These are phyloP conservation scores for Rhamnusium bicolor DNA, from an alignment of 2,888 invertebrate species.

Conservation along the genomic window DNA sequence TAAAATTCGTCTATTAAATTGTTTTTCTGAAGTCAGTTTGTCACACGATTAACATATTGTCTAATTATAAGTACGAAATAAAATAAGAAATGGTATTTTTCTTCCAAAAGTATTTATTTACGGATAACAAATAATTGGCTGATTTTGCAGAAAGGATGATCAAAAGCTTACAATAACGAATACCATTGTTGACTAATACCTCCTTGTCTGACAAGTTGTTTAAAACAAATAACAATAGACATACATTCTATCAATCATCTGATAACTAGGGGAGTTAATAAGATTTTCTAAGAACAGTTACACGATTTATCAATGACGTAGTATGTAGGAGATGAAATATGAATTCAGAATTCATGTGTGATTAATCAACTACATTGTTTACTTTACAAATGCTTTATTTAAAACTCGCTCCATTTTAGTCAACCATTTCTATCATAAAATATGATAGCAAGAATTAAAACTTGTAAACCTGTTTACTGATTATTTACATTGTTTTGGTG, in stretches of 20 bases:
- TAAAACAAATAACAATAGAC: constrained; percentile 8
- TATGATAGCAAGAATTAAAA: too few relatives aligned
- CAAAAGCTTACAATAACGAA: not conserved
- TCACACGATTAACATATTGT: too few relatives aligned
- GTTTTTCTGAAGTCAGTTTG: too few relatives aligned
- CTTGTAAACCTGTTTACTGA: too few relatives aligned
- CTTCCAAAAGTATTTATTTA: too few relatives aligned
- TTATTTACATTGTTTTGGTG: too few relatives aligned
- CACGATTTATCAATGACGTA: not conserved
- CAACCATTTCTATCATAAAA: too few relatives aligned
- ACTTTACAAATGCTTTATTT: not conserved
- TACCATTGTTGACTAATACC: not conserved
- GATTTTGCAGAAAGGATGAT: too few relatives aligned
- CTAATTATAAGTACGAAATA: too few relatives aligned
- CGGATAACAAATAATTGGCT: too few relatives aligned
- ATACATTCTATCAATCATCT: constrained; percentile 3
- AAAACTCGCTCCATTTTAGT: not conserved
- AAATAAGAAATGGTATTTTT: too few relatives aligned
- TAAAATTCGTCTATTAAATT: too few relatives aligned
- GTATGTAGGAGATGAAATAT: not conserved
- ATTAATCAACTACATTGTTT: not conserved
- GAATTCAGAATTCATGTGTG: not conserved
- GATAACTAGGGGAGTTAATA: not conserved
- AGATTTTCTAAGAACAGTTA: not conserved
- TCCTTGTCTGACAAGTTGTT: constrained; percentile 4